Percentiles rank a stretch among this genome's conserved stretches.
Conservation (phyloP, 1,140 invertebrate genomes). For the Drosophila repleta region DNA sequence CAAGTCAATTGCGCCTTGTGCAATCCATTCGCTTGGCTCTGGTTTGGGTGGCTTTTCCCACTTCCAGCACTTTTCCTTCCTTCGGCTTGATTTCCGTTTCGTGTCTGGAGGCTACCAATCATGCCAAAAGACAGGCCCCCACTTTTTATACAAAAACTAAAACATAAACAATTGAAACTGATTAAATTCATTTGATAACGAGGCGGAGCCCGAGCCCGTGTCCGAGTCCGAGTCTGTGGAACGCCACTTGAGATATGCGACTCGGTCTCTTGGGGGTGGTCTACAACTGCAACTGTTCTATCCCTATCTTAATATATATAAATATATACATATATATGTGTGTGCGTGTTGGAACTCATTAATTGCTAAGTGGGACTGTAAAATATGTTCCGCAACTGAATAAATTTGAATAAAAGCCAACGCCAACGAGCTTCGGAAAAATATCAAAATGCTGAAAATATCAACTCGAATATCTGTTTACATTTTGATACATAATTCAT, state of each 20-base stretch:
- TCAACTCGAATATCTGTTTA: neutral
- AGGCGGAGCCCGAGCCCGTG: constrained; percentile 38
- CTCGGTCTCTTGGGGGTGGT: constrained; percentile 40
- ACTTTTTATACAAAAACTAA: constrained; percentile 20
- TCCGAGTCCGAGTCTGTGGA: constrained; percentile 31
- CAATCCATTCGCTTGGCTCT: constrained; percentile 36
- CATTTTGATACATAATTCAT: too few relatives aligned
- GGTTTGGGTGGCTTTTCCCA: neutral
- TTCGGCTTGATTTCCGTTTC: constrained; percentile 49
- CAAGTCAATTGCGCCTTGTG: constrained; percentile 67
- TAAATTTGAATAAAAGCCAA: constrained; percentile 10
- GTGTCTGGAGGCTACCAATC: constrained; percentile 71
- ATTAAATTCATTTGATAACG: constrained; percentile 79
- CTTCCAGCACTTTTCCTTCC: neutral
- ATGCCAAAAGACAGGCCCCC: constrained; percentile 55
- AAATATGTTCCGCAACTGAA: constrained; percentile 61
- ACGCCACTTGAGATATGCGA: constrained; percentile 69
- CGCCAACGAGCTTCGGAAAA: neutral
- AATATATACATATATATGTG: neutral
- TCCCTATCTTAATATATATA: neutral
- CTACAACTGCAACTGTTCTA: constrained; percentile 16
- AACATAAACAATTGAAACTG: constrained; percentile 81
- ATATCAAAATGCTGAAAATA: neutral
- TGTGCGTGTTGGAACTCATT: constrained; percentile 41
- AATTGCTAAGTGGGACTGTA: constrained; percentile 56